phyloP scores from a whole-genome alignment of 2,113 vertebrate genomes.

The Carassius carassius region DNA sequence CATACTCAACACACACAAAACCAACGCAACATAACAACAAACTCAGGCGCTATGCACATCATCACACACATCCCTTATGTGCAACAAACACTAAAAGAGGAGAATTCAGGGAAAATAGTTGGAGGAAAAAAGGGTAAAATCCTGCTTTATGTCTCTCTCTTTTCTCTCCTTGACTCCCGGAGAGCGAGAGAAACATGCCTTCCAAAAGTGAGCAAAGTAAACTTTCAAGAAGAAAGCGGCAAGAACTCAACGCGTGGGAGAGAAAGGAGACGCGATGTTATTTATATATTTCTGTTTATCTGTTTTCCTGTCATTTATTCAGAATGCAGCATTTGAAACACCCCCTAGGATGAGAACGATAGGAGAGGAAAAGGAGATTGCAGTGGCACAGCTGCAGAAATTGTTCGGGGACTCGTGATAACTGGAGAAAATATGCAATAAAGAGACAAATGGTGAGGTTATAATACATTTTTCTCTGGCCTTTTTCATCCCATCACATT shows the following conservation, averaged over 20 bases:
- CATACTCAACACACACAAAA: neutral
- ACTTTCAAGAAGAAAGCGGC: constrained; percentile 76
- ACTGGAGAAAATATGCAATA: constrained; percentile 42
- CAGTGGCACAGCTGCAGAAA: constrained; percentile 34
- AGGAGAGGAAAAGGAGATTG: constrained; percentile 15
- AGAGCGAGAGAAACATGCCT: constrained; percentile 57
- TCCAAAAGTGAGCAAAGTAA: constrained; percentile 73
- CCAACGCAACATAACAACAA: constrained; percentile 2
- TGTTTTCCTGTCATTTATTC: constrained; percentile 77
- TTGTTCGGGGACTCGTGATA: constrained; percentile 31
- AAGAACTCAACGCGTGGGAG: constrained; percentile 75
- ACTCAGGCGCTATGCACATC: neutral
- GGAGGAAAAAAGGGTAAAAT: constrained; percentile 38
- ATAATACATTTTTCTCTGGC: constrained; percentile 8
- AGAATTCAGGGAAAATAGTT: constrained; percentile 24
- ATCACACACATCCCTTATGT: constrained; percentile 31
- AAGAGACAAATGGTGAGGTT: constrained; percentile 29
- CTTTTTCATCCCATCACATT: constrained; percentile 26
- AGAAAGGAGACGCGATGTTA: constrained; percentile 66
- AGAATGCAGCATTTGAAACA: constrained; percentile 70
- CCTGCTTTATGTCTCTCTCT: constrained; percentile 32
- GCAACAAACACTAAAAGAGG: constrained; percentile 45
- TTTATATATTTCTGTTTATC: constrained; percentile 76
- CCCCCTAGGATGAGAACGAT: constrained; percentile 48
- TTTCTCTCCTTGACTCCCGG: constrained; percentile 39